phyloP scores from a whole-genome alignment of 1,140 invertebrate genomes.

The Calliopsis andreniformis region DNA sequence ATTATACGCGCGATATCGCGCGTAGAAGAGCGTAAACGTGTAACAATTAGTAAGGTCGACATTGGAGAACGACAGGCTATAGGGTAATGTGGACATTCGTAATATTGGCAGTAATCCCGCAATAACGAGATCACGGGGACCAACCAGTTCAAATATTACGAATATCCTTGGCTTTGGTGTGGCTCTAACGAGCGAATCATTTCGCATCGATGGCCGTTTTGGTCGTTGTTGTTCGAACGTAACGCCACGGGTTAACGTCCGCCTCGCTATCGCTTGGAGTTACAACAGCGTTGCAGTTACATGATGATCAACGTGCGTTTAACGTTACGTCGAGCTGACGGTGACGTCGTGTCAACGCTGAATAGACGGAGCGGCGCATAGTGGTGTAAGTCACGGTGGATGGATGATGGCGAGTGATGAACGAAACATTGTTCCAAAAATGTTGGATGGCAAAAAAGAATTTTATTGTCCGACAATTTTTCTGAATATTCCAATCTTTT shows the following conservation, averaged over 20 bases:
- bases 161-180: conserved; percentile 29
- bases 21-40: conserved; percentile 2
- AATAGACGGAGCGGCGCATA: not conserved
- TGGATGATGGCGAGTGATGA: not conserved
- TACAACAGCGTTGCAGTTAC: not conserved
- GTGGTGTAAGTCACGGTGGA: not conserved
- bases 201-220: not conserved
- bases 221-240: conserved; percentile 18
- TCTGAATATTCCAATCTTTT: too few species aligned
- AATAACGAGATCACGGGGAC: conserved; percentile 30
- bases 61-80: not conserved
- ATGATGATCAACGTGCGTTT: not conserved
- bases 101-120: conserved; percentile 41
- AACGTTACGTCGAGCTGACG: conserved; percentile 9
- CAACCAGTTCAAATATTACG: conserved; percentile 11
- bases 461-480: too few species aligned
- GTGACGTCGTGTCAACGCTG: conserved; percentile 9
- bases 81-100: conserved; percentile 23
- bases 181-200: not conserved
- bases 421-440: not conserved
- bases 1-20: not conserved
- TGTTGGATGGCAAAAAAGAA: too few species aligned
- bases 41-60: conserved; percentile 28
- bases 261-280: too few species aligned
- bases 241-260: not conserved